Conservation (phyloP, 35 echinoderm and acorn worm species). For the Eucidaris tribuloides region DNA sequence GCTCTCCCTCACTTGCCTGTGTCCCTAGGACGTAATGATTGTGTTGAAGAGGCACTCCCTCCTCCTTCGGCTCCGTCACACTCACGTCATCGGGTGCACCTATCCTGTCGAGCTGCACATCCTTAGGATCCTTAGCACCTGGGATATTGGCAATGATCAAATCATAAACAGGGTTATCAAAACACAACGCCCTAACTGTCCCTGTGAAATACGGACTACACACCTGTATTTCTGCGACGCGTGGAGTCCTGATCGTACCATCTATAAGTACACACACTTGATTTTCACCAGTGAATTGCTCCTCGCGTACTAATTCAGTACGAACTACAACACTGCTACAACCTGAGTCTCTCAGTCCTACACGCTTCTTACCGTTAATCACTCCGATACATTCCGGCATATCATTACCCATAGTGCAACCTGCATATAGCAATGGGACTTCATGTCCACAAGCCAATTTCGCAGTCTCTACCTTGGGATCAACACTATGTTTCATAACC, state of each 20-base stretch:
- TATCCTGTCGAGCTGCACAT: too few species aligned
- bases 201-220: slow-evolving; percentile 31
- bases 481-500: too few species aligned
- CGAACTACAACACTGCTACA: slow-evolving; percentile 57
- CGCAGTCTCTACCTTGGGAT: too few species aligned
- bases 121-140: slow-evolving; percentile 10
- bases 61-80: too few species aligned
- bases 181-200: slow-evolving; percentile 12
- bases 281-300: slow-evolving; percentile 44
- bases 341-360: slow-evolving; percentile 45
- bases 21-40: too few species aligned
- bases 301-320: slow-evolving; percentile 1
- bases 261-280: slow-evolving; percentile 63
- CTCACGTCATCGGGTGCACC: not conserved
- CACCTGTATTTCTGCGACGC: slow-evolving; percentile 29
- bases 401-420: not conserved
- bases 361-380: not conserved
- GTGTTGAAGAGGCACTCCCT: too few species aligned
- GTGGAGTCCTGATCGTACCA: slow-evolving; percentile 36
- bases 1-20: too few species aligned
- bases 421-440: slow-evolving; percentile 33
- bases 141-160: slow-evolving; percentile 57
- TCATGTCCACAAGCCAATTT: slow-evolving; percentile 46
- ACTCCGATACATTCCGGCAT: slow-evolving; percentile 43
- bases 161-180: slow-evolving; percentile 63